These are phyloP conservation scores for Actias luna DNA, from an alignment of 2,888 invertebrate genomes.

Conservation along the genomic window DNA sequence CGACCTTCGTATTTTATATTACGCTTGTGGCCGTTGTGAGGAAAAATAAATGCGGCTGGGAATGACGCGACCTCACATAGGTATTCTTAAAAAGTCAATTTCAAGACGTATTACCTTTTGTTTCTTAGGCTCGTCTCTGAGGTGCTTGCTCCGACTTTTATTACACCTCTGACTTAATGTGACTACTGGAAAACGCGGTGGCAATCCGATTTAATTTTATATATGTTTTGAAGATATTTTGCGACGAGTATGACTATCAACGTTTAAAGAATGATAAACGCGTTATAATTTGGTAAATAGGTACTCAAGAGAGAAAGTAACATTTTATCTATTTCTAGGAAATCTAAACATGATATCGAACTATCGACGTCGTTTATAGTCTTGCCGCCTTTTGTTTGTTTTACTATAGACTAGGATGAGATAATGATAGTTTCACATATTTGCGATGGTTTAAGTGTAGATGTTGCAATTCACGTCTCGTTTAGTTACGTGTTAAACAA, in stretches of 20 bases:
- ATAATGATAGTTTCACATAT: slow-evolving; percentile 62
- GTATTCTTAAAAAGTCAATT: slow-evolving; percentile 68
- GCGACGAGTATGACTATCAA: slow-evolving; percentile 17
- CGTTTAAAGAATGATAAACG: slow-evolving; percentile 4
- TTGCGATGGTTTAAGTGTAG: slow-evolving; percentile 54
- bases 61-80: slow-evolving; percentile 62
- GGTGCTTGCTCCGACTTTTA: slow-evolving; percentile 53
- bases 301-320: slow-evolving; percentile 4
- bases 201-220: slow-evolving; percentile 44
- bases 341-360: not conserved
- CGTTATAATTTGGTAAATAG: not conserved
- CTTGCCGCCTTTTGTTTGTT: slow-evolving; percentile 1
- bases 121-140: slow-evolving; percentile 56
- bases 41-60: slow-evolving; percentile 62
- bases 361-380: not conserved
- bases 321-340: slow-evolving; percentile 4
- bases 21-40: slow-evolving; percentile 51
- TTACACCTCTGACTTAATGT: slow-evolving; percentile 55
- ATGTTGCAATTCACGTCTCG: slow-evolving; percentile 56
- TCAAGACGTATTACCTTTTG: slow-evolving; percentile 72
- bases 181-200: slow-evolving; percentile 47
- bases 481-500: slow-evolving; percentile 71
- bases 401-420: slow-evolving; percentile 15
- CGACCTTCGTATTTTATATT: slow-evolving; percentile 63
- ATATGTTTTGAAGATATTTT: slow-evolving; percentile 29